Base-by-base conservation (phyloP, 2,888 invertebrate species). In the Archaeoteleia sp. region DNA sequence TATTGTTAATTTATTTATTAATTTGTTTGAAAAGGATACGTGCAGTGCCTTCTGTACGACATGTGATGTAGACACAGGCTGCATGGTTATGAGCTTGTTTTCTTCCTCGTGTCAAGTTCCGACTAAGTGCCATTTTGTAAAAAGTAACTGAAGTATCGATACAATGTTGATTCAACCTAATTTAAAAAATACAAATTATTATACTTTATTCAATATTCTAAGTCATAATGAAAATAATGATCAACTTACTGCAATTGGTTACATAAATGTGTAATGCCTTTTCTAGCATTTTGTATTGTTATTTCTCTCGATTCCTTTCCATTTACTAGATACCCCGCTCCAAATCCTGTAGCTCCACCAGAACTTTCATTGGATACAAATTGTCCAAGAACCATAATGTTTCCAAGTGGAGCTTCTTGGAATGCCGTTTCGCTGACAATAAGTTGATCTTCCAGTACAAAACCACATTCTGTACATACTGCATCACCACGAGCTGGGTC, bases 341-440 rank as follows among this genome's bases (percentile, higher is more conserved):
- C 94, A 84, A 94, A 93, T 35, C 93, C 92, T 9, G 92, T 92
- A 39, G 92, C 92, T 61, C 94, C 93, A 48, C 95, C 94, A 80
- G 93, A 91, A 68, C 95, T 94, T 75, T 97, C 96, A 1, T 92
- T 92, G 1, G 95, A 93, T 0, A 96, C 97, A 87, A 96, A 97
- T 83, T 96, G 96, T 17, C 98, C 98, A 70, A 97, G 91, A 9
- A 96, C 95, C 62, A 93, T 92, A 42, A 92, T 90, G 6, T 93
- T 94, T 15, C 98, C 98, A 81, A 92, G 93, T 5, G 94, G 91
- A 81, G 93, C 93, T 84, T 99, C 98, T 85, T 96, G 95, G 82
- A 98, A 99, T 85, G 97, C 95, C 14, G 98, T 92, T 85, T 98
- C 98, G 1, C 96, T 94, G 14, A 99, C 97, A 80, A 99, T 98